phyloP scores from a whole-genome alignment of 2,113 vertebrate species.

The Illadopsis cleaveri region DNA sequence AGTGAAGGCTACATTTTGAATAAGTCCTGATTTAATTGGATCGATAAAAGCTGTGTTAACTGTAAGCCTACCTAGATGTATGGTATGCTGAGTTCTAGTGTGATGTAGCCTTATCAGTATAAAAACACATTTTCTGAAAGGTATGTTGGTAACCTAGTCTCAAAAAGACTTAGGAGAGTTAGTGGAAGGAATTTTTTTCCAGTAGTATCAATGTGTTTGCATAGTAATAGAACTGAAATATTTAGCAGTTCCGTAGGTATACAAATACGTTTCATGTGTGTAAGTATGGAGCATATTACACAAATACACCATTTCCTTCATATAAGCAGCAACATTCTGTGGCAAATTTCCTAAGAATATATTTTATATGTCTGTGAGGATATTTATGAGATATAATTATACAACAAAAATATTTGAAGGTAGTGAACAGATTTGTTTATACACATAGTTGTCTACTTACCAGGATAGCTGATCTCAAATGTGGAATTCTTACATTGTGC shows the following conservation, averaged over 20 bases:
- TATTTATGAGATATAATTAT: constrained; percentile 66
- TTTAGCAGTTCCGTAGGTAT: constrained; percentile 52
- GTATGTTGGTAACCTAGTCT: background rate
- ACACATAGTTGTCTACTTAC: constrained; percentile 20
- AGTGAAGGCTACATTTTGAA: background rate
- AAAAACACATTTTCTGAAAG: constrained; percentile 12
- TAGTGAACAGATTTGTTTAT: constrained; percentile 77
- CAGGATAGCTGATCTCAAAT: constrained; percentile 51
- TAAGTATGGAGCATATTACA: constrained; percentile 2
- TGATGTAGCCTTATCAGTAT: background rate
- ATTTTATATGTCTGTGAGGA: constrained; percentile 69
- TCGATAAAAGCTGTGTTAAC: background rate
- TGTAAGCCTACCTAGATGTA: background rate
- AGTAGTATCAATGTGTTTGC: constrained; percentile 43
- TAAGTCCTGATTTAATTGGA: constrained; percentile 5
- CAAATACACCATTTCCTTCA: constrained; percentile 65
- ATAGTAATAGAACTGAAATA: constrained; percentile 43
- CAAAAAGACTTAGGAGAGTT: background rate
- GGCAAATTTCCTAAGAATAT: constrained; percentile 71
- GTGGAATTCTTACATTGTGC: background rate
- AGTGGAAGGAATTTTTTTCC: background rate
- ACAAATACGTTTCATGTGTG: constrained; percentile 51
- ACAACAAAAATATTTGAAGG: constrained; percentile 72
- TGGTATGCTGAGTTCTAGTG: background rate
- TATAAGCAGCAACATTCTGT: constrained; percentile 69